Evolutionary conservation across 2,113 vertebrate species (phyloP).

Genomic region (Megaptera novaeangliae): DNA sequence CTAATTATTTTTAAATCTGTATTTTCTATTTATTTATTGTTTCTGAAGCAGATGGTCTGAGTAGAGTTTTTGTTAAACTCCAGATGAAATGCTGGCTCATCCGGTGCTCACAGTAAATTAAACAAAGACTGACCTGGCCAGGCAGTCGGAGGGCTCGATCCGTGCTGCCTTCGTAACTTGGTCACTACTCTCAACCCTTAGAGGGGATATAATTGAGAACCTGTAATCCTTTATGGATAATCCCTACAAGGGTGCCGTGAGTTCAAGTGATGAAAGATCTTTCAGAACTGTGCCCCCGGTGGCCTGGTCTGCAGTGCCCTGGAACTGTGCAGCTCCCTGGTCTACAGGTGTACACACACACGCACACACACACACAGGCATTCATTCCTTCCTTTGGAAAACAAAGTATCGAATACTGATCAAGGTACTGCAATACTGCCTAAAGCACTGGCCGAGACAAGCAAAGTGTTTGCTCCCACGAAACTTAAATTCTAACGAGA

Average conservation of each 20-base stretch:
- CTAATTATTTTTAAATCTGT: slow-evolving; percentile 73
- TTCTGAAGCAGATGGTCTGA: slow-evolving; percentile 57
- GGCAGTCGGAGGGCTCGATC: neutral
- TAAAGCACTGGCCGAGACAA: neutral
- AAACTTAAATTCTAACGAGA: neutral
- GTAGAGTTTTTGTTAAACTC: slow-evolving; percentile 38
- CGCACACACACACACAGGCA: neutral
- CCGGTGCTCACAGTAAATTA: neutral
- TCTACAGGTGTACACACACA: neutral
- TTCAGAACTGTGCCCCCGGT: neutral
- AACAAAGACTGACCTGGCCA: neutral
- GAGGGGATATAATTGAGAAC: neutral
- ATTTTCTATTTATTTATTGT: slow-evolving; percentile 65
- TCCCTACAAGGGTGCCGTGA: neutral
- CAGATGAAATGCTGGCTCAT: neutral
- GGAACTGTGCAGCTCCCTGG: neutral
- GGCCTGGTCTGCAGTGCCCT: neutral
- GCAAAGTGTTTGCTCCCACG: neutral
- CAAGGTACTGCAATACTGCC: neutral
- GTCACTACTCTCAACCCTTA: neutral
- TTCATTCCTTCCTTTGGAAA: neutral
- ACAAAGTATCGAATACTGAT: neutral
- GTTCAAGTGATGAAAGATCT: neutral
- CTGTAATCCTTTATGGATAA: neutral
- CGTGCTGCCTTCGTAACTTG: neutral